phyloP scores from a whole-genome alignment of 2,888 invertebrate genomes.

The Iselma pallidipennis region DNA sequence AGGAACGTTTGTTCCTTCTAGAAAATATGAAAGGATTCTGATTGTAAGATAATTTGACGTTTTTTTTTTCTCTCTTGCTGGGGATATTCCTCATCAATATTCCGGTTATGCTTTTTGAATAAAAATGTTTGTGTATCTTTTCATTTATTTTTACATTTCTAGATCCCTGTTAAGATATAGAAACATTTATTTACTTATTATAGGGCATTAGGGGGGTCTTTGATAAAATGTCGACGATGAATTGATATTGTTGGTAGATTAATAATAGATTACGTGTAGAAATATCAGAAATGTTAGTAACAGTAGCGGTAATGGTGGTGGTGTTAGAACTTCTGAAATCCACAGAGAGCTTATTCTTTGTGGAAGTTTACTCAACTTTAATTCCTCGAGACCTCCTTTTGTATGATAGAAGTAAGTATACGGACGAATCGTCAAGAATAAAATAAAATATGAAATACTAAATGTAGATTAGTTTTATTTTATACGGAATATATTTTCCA shows the following conservation, averaged over 20 bases:
- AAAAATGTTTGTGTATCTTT: slow-evolving; percentile 22
- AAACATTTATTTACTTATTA: not conserved
- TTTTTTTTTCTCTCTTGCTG: slow-evolving; percentile 19
- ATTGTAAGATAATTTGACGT: slow-evolving; percentile 48
- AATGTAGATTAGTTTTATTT: slow-evolving; percentile 52
- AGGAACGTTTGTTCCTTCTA: slow-evolving; percentile 39
- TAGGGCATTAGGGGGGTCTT: not conserved
- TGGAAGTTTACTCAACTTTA: slow-evolving; percentile 23
- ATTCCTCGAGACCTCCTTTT: slow-evolving; percentile 22
- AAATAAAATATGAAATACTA: slow-evolving; percentile 47
- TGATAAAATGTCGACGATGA: slow-evolving; percentile 7
- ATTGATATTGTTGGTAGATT: slow-evolving; percentile 33
- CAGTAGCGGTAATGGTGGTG: not conserved
- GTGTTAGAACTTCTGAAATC: slow-evolving; percentile 35
- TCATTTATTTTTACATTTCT: slow-evolving; percentile 14
- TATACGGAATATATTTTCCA: slow-evolving; percentile 46
- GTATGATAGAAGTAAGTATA: not conserved
- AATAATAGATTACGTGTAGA: slow-evolving; percentile 42
- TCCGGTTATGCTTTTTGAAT: slow-evolving; percentile 24
- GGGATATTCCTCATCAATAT: slow-evolving; percentile 43
- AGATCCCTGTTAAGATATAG: not conserved
- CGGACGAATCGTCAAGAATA: not conserved
- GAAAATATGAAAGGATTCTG: slow-evolving; percentile 46
- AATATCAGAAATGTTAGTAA: slow-evolving; percentile 18
- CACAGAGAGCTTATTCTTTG: slow-evolving; percentile 38